A percentile compares a stretch with the other conserved stretches of the same genome.
These are phyloP conservation scores for Branchinecta lindahli DNA, from an alignment of 1,140 invertebrate genomes.

Conservation along the genomic window DNA sequence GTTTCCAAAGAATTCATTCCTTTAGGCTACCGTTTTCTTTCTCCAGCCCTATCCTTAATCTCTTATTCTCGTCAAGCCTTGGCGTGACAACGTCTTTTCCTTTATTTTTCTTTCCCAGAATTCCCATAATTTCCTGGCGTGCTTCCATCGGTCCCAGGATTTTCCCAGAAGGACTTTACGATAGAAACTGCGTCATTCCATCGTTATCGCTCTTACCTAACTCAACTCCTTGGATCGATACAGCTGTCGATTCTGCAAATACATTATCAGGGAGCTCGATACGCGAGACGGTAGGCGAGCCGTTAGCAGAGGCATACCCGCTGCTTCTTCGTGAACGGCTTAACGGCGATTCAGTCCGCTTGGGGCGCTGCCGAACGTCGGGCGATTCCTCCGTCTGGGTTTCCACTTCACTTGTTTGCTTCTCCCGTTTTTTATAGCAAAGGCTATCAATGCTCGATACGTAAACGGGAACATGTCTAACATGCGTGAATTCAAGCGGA, in stretches of 20 bases:
- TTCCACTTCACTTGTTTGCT: neutral
- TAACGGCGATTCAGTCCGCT: neutral
- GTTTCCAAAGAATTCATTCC: no score
- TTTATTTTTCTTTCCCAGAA: no score
- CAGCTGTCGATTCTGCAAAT: neutral
- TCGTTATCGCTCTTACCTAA: no score
- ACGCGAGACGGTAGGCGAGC: neutral
- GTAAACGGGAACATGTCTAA: neutral
- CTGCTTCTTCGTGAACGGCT: slow-evolving; percentile 2
- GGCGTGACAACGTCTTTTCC: no score
- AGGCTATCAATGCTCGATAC: neutral
- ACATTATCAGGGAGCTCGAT: neutral
- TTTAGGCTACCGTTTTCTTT: no score
- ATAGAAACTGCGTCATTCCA: no score
- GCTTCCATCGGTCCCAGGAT: no score
- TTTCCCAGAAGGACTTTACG: no score
- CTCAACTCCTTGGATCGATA: no score
- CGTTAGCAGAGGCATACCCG: neutral
- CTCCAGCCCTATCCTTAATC: no score
- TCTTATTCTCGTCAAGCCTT: no score
- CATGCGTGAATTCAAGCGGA: neutral
- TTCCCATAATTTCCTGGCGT: no score
- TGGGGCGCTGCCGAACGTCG: neutral
- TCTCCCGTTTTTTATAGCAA: neutral
- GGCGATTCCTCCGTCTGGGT: neutral